These are phyloP conservation scores for Brachynemurus nebulosus DNA, from an alignment of 2,888 invertebrate species.

Conservation along the genomic window DNA sequence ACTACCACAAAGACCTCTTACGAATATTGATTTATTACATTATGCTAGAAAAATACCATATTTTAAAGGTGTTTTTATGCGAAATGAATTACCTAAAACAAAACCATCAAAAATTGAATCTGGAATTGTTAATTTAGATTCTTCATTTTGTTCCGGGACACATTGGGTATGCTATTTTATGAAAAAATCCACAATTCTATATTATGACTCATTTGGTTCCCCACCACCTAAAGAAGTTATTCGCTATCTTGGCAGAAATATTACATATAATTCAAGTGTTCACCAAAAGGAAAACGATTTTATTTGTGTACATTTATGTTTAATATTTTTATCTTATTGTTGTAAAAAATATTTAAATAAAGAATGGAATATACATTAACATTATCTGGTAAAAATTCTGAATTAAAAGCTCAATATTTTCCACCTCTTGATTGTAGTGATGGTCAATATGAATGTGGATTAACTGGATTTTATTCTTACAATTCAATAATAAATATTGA, in stretches of 20 bases:
- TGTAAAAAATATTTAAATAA: slow-evolving; percentile 11
- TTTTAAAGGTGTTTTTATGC: slow-evolving; percentile 26
- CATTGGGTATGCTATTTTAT: slow-evolving; percentile 26
- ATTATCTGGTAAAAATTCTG: slow-evolving; percentile 18
- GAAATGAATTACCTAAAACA: slow-evolving; percentile 25
- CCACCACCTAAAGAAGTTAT: slow-evolving; percentile 23
- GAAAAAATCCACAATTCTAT: slow-evolving; percentile 19
- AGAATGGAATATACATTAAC: slow-evolving; percentile 20
- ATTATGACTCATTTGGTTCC: slow-evolving; percentile 27
- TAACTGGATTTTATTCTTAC: too few species aligned
- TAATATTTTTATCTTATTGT: slow-evolving; percentile 18
- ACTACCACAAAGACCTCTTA: too few species aligned
- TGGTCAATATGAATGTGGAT: slow-evolving; percentile 19
- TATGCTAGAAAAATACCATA: slow-evolving; percentile 22
- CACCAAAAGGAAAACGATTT: slow-evolving; percentile 20
- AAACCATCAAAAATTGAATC: too few species aligned
- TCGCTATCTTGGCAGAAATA: slow-evolving; percentile 18
- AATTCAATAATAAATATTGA: too few species aligned
- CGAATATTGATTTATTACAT: too few species aligned
- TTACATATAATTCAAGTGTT: slow-evolving; percentile 21
- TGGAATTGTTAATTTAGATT: too few species aligned
- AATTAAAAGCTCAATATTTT: slow-evolving; percentile 18
- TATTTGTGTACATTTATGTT: slow-evolving; percentile 23
- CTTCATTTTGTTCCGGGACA: slow-evolving; percentile 18
- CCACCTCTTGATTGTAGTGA: slow-evolving; percentile 17